These are phyloP conservation scores for Fopius arisanus DNA, from an alignment of 1,140 invertebrate species.

Conservation along the genomic window DNA sequence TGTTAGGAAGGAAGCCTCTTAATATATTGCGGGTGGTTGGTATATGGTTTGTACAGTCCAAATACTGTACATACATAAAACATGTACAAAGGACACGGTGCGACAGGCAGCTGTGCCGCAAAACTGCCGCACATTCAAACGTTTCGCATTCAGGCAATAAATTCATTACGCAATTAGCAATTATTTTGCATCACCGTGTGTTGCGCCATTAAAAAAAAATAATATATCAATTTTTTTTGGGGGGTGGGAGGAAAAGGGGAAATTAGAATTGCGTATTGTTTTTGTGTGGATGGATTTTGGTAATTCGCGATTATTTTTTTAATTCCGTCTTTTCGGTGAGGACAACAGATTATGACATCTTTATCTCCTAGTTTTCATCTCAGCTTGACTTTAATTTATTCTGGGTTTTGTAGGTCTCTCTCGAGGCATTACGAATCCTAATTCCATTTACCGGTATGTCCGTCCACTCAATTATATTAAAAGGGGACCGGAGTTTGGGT, in stretches of 20 bases:
- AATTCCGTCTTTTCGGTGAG: neutral
- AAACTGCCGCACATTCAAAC: neutral
- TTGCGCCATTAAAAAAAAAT: neutral
- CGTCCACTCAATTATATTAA: constrained; percentile 13
- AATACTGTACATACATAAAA: constrained; percentile 1
- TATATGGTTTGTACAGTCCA: neutral
- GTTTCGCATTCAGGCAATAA: neutral
- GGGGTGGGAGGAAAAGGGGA: too few species aligned
- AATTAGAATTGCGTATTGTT: too few species aligned
- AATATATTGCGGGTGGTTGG: constrained; percentile 13
- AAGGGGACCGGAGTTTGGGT: neutral
- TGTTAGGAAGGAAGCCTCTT: constrained; percentile 27
- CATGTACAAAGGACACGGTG: neutral
- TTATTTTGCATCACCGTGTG: neutral
- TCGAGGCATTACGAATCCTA: constrained; percentile 2
- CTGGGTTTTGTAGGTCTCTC: constrained; percentile 3
- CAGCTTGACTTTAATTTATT: neutral
- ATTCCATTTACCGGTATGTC: constrained; percentile 5
- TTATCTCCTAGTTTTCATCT: neutral
- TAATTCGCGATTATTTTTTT: too few species aligned
- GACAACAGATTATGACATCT: neutral
- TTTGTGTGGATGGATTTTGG: too few species aligned
- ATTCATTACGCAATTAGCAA: constrained; percentile 8
- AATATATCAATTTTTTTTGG: neutral
- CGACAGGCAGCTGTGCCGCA: neutral